Base-by-base conservation (phyloP, 1,140 invertebrate genomes). In the Babylonia areolata region DNA sequence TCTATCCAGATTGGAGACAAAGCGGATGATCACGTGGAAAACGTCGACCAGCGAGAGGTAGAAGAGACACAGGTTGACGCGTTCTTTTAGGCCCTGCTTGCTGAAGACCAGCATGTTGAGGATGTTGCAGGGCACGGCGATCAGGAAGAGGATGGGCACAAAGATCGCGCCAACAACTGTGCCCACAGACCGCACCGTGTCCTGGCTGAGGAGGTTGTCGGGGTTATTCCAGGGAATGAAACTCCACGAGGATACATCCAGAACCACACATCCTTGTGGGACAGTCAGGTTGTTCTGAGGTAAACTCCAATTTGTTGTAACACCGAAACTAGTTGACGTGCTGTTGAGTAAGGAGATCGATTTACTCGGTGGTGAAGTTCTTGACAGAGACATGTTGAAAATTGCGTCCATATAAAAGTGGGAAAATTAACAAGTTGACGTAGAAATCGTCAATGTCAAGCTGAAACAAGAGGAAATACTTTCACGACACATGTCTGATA, bases 1-100 rank as follows among this genome's bases (percentile, higher is more conserved):
- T 23, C 33, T 58, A n/a, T 81, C 42, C 1, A 54, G 9, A 33
- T 81, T 46, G 28, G n/a, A 20, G 0, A 58, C 9, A 58, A 54
- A 81, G 0, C 15, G 3, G 80, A 35, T 46, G 17, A 35, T 28
- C 5, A 81, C 39, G 40, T 42, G 28, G 78, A 80, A 9, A 80
- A 54, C 40, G 33, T 80, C 78, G 42, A 80, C 37, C 28, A 80
- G 28, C 0, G 78, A 40, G 28, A 80, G 42, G 2, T 1, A 40
- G 28, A 80, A 80, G 2, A 80, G 28, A 46, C 78, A 80, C 78
- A 80, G 42, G 78, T 80, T 80, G 40, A 80, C 46, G 37, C 78
- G 15, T 31, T 51, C 40, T 80, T 40, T 51, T 20, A 80, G 78
- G 2, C 78, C 78, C 35, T 80, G 78, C 20, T 80, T 80, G 78